Evolutionary conservation across 1,140 invertebrate genomes (phyloP).

Genomic region (Linepithema humile): DNA sequence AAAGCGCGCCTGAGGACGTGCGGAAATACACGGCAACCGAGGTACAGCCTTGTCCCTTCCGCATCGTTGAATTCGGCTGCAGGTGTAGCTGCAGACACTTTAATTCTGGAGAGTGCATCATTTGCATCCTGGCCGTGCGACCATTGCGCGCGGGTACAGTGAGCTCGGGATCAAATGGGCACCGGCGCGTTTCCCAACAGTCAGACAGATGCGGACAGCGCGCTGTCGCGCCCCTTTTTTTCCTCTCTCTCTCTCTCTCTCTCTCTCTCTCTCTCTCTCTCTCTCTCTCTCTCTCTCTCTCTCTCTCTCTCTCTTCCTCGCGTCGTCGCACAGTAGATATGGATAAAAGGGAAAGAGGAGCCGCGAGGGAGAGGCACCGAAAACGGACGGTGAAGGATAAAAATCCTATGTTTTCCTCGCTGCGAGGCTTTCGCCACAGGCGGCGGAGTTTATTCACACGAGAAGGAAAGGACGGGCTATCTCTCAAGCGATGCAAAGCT

Average conservation of each 20-base stretch:
- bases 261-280: not conserved
- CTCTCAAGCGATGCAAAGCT: not conserved
- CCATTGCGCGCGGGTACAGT: constrained; percentile 40
- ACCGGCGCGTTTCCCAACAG: constrained; percentile 45
- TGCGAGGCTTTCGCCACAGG: not conserved
- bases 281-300: not conserved
- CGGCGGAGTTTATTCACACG: not conserved
- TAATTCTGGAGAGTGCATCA: constrained; percentile 83
- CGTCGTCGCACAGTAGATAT: constrained; percentile 33
- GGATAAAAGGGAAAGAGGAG: not conserved
- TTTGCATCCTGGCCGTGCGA: constrained; percentile 78
- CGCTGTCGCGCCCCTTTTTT: constrained; percentile 18
- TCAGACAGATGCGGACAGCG: constrained; percentile 47
- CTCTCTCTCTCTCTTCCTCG: constrained; percentile 2
- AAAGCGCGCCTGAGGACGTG: constrained; percentile 26
- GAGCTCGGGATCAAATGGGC: constrained; percentile 55
- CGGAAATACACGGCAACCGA: constrained; percentile 44
- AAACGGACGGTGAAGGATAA: constrained; percentile 43
- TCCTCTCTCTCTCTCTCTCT: not conserved
- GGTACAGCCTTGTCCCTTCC: constrained; percentile 55
- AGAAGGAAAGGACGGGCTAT: not conserved
- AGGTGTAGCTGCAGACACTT: constrained; percentile 75
- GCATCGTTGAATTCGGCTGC: constrained; percentile 61
- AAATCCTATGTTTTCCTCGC: constrained; percentile 30
- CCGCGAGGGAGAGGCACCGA: not conserved